phyloP scores from a whole-genome alignment of 2,113 vertebrate genomes.

The Riparia riparia region DNA sequence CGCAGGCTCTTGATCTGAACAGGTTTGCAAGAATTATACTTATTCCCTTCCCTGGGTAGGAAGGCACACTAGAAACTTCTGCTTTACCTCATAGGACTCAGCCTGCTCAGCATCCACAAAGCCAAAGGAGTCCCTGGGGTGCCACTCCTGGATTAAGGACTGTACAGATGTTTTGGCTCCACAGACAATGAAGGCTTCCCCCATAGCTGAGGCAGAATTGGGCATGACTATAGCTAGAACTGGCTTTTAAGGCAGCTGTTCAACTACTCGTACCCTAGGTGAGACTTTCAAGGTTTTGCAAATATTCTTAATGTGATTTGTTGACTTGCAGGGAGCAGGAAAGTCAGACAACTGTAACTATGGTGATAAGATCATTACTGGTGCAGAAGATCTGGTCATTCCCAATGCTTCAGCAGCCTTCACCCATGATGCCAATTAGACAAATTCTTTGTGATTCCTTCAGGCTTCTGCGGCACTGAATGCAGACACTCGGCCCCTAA shows the following conservation, averaged over 20 bases:
- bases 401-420: neutral
- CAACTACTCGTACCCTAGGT: neutral
- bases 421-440: slow-evolving; percentile 15
- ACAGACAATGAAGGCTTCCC: neutral
- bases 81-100: neutral
- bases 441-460: slow-evolving; percentile 10
- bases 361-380: slow-evolving; percentile 1
- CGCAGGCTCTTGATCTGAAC: neutral
- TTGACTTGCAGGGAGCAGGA: neutral
- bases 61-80: neutral
- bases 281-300: neutral
- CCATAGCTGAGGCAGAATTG: neutral
- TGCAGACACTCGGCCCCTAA: neutral
- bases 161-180: neutral
- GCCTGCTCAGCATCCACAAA: neutral
- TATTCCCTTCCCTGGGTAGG: neutral
- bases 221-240: neutral
- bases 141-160: neutral
- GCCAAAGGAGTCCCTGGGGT: neutral
- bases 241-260: neutral
- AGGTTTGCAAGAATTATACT: neutral
- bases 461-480: neutral
- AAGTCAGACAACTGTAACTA: slow-evolving; percentile 17
- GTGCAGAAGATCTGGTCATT: neutral
- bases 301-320: neutral